Base-by-base conservation (phyloP, 2,888 invertebrate species). In the Luperina testacea region DNA sequence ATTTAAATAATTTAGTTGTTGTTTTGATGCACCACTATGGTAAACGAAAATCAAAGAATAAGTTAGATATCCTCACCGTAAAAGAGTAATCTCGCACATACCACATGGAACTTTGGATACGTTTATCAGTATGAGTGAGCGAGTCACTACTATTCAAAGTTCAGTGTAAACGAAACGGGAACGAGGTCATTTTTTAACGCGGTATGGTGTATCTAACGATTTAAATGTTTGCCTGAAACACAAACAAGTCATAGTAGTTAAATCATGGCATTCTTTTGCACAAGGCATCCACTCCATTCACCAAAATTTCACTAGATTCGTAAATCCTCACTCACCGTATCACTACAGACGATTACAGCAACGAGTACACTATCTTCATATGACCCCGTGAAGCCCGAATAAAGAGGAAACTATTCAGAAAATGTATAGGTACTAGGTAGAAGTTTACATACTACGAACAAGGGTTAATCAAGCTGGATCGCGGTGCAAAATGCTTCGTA, bases 391-490 rank as follows among this genome's bases (percentile, higher is more conserved):
- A 74, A 38, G 15, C 27, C 32, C 27, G 20, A 77, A 69, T 73
- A 76, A 20, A 63, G 20, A 4, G 13, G n/a, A 73, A 80, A 82
- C 79, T 87, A 87, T 85, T 77, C 80, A 48, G 68, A 85, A 85
- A 78, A 85, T 87, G 75, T 72, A 71, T 77, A 63, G n/a, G n/a
- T n/a, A n/a, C n/a, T n/a, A n/a, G n/a, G 51, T 45, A 48, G 65
- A 42, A 65, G 70, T 80, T 78, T 32, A 68, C 20, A 51, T 73
- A 71, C 79, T 79, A 79, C 61, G 82, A 73, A 71, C 87, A 65
- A 82, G 78, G 82, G 85, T 85, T 86, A 87, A 86, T 87, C 72
- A 78, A 85, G 75, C 78, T 27, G 72, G 76, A 48, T 75, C 70
- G 78, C 69, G 59, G n/a, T 20, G 57, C 5, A 68, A 82, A 82